Base-by-base conservation (phyloP, 2,113 vertebrate genomes). In the Corvus cornix region DNA sequence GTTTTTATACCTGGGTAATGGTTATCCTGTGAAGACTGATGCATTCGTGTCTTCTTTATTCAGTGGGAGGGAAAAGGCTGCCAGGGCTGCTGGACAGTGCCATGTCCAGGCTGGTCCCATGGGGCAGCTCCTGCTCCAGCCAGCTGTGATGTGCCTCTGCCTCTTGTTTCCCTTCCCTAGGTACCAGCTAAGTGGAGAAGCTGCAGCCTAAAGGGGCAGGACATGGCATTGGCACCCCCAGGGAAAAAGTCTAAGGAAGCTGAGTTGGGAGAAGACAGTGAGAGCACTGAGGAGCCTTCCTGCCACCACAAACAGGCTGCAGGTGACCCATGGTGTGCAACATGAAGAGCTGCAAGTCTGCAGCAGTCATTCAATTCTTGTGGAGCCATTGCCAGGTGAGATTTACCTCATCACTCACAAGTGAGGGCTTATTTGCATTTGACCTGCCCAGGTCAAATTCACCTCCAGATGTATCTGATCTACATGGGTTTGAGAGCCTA, bases 141-240 rank as follows among this genome's bases (percentile, higher is more conserved):
- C 4, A 2, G 6, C 27, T 88, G 26, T 17, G 43, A 10, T 24
- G 53, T 70, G 30, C 31, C 37, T 59, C 69, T 74, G n/a, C 53
- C 67, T 77, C 7, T 0, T 9, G 12, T 18, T 44, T 89, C 31
- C 44, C 68, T 93, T 77, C 51, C 51, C 28, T 9, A 52, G n/a
- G 55, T 3, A 0, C 62, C 44, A 49, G 28, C 46, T 10, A 7
- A 78, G 62, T 6, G 59, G 33, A 67, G 56, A 72, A 60, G 41
- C 31, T 82, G 23, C 51, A 70, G 30, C 43, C 13, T 59, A 11
- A 58, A 9, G 3, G 33, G 55, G 39, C 49, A 63, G 70, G n/a
- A 43, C 35, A 15, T 10, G 33, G 30, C 2, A 9, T 31, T 26
- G 22, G 22, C 37, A 56, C 0, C 37, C 16, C 27, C 2, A 1